These are phyloP conservation scores for Mormyrus hasselquistii DNA, from an alignment of 2,797 vertebrate genomes.

Conservation along the genomic window DNA sequence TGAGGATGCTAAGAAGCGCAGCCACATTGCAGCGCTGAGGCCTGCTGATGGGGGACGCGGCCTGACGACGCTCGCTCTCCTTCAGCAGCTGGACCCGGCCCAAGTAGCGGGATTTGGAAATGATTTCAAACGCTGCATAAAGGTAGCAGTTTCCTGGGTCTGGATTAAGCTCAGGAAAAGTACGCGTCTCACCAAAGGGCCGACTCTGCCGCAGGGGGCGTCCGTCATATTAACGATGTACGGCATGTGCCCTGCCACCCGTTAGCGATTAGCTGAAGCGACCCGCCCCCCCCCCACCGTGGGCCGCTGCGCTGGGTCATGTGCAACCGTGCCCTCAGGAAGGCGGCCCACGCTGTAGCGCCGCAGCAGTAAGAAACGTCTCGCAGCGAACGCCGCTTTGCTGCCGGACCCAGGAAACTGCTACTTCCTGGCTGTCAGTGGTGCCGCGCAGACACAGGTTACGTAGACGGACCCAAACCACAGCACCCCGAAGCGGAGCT, in stretches of 20 bases:
- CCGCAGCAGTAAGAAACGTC: conserved; percentile 11
- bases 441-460: not conserved
- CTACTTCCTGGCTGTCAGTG: not conserved
- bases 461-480: not conserved
- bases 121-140: conserved; percentile 38
- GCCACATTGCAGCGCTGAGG: not conserved
- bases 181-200: conserved; percentile 28
- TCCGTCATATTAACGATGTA: conserved; percentile 18
- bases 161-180: conserved; percentile 38
- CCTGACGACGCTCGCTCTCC: not conserved
- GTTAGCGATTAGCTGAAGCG: conserved; percentile 29
- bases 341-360: not conserved
- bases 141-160: conserved; percentile 42
- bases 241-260: conserved; percentile 21
- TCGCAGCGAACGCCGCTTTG: not conserved
- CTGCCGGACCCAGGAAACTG: not conserved
- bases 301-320: conserved; percentile 1
- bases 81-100: conserved; percentile 44
- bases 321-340: conserved; percentile 8
- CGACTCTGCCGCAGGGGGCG: conserved; percentile 25
- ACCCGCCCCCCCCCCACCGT: conserved; percentile 17
- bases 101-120: conserved; percentile 48
- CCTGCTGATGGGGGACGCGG: not conserved
- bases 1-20: conserved; percentile 58
- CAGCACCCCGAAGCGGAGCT: not conserved